Evolutionary conservation across 1,140 invertebrate species (phyloP).

Genomic region (Arion vulgaris): DNA sequence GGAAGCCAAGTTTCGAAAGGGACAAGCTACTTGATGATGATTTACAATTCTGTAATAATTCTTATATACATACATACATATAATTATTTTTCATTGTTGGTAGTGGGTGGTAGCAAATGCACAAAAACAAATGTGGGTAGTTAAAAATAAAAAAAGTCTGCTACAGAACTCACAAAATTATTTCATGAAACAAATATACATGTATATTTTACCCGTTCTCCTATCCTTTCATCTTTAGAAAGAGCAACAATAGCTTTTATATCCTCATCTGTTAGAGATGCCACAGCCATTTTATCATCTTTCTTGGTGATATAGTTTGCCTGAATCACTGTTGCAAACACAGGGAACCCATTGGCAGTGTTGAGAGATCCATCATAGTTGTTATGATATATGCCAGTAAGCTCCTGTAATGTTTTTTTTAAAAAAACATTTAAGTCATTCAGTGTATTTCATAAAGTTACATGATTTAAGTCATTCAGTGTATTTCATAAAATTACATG

Average conservation of each 20-base stretch:
- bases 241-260: constrained; percentile 77
- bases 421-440: no score
- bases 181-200: no score
- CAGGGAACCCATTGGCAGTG: constrained; percentile 91
- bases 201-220: constrained; percentile 78
- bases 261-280: constrained; percentile 93
- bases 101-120: no score
- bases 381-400: constrained; percentile 95
- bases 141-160: no score
- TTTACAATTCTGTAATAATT: no score
- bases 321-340: constrained; percentile 97
- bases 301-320: constrained; percentile 97
- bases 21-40: no score
- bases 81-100: no score
- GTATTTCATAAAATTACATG: not conserved
- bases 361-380: constrained; percentile 98
- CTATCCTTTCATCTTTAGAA: constrained; percentile 87
- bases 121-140: no score
- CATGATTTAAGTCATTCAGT: no score
- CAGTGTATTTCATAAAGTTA: not conserved
- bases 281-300: constrained; percentile 88
- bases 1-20: no score
- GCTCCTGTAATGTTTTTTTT: constrained; percentile 75
- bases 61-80: no score
- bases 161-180: no score